phyloP scores from a whole-genome alignment of 2,113 vertebrate species.

The Eurystomus gularis region DNA sequence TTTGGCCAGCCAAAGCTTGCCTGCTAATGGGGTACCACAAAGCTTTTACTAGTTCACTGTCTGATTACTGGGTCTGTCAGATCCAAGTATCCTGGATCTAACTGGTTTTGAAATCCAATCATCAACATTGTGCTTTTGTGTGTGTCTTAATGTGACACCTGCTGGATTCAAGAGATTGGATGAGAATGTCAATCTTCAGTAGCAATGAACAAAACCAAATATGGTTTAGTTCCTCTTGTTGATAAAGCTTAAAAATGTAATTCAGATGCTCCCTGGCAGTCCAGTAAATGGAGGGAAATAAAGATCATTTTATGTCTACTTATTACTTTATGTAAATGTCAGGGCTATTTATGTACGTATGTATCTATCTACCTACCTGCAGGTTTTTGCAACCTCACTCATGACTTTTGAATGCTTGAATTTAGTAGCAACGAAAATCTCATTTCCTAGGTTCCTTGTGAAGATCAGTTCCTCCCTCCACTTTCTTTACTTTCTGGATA shows the following conservation, averaged over 20 bases:
- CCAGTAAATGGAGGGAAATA: background rate
- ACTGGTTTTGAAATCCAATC: background rate
- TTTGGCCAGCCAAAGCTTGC: background rate
- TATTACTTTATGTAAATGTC: background rate
- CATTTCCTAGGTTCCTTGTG: background rate
- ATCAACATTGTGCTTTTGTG: background rate
- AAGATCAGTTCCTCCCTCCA: background rate
- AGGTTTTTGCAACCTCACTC: background rate
- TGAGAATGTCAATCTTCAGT: background rate
- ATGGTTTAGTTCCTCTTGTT: background rate
- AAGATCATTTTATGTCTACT: background rate
- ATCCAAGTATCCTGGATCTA: background rate
- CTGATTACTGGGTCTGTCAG: background rate
- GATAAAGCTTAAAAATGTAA: background rate
- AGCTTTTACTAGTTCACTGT: background rate
- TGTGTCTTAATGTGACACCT: background rate
- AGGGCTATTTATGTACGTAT: background rate
- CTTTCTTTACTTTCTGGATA: background rate
- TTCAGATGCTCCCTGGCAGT: background rate
- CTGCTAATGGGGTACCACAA: background rate
- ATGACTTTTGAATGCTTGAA: background rate
- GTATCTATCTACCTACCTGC: background rate
- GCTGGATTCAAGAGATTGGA: background rate
- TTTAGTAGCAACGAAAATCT: background rate
- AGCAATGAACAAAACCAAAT: background rate